Conservation (phyloP, 2,113 vertebrate genomes). For the Petrocephalus microphthalmus region DNA sequence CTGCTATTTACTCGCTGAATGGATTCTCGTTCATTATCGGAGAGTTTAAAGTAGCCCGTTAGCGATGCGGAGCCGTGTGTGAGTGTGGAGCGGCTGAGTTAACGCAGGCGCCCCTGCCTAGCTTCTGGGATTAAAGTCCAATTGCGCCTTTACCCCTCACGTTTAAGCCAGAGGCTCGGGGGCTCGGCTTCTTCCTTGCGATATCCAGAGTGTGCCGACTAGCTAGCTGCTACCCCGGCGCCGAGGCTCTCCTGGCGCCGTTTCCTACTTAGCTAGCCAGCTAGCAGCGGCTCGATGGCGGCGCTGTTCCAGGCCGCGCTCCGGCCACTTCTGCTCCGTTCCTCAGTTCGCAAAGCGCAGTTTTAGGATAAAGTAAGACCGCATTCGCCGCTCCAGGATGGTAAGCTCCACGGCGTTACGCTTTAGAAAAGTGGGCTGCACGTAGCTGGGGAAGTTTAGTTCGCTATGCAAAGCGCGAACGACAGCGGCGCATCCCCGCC, state of each 20-base stretch:
- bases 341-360: neutral
- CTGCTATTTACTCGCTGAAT: slow-evolving; percentile 57
- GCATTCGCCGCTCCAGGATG: neutral
- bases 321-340: neutral
- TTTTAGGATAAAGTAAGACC: slow-evolving; percentile 1
- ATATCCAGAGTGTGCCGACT: neutral
- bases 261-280: neutral
- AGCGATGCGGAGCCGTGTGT: slow-evolving; percentile 35
- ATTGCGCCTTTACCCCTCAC: neutral
- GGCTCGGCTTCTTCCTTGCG: neutral
- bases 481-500: neutral
- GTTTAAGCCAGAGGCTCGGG: neutral
- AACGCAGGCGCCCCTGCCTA: neutral
- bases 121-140: neutral
- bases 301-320: slow-evolving; percentile 19
- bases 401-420: neutral
- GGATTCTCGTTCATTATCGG: slow-evolving; percentile 59
- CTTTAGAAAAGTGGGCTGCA: neutral
- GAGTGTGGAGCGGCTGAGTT: neutral
- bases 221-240: slow-evolving; percentile 2
- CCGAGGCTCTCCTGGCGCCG: neutral
- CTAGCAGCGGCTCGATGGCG: slow-evolving; percentile 19
- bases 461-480: neutral
- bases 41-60: slow-evolving; percentile 61
- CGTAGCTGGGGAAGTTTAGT: neutral